Conservation (phyloP, 2,113 vertebrate genomes). For the Gnathonemus echidnorhynchus region DNA sequence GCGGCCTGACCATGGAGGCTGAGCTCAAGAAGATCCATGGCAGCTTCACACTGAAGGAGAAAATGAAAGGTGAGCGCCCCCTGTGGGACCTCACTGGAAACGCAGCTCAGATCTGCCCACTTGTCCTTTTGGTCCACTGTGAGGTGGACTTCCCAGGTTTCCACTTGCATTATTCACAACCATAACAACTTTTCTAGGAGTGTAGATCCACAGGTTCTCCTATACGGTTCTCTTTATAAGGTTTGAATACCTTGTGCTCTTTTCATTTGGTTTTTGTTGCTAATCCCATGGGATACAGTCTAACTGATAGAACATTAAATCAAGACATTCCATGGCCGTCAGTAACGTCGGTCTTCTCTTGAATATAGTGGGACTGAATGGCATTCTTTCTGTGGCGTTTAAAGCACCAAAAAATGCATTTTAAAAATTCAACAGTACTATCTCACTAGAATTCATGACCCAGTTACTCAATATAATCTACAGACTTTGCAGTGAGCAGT, state of each 20-base stretch:
- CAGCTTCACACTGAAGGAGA: slow-evolving; percentile 95
- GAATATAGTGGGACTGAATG: no score
- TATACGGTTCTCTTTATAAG: not conserved
- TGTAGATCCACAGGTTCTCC: not conserved
- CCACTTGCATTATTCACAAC: not conserved
- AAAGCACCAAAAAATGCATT: no score
- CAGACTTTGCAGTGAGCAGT: not conserved
- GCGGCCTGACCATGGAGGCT: slow-evolving; percentile 92
- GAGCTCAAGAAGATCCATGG: slow-evolving; percentile 97
- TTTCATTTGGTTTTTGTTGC: not conserved
- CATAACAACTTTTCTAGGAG: not conserved
- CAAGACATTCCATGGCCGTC: not conserved
- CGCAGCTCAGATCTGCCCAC: not conserved
- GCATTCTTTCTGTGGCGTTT: no score
- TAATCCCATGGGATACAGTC: not conserved
- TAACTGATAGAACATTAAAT: not conserved
- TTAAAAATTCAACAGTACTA: no score
- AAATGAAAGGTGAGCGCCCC: slow-evolving; percentile 85
- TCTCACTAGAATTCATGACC: not conserved
- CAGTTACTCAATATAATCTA: not conserved
- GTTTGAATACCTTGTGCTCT: not conserved
- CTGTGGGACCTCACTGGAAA: not conserved
- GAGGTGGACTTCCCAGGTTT: not conserved
- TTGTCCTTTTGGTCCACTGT: not conserved
- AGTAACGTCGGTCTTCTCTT: no score